Base-by-base conservation (phyloP, 2,113 vertebrate species). In the Rhinolophus sinicus region DNA sequence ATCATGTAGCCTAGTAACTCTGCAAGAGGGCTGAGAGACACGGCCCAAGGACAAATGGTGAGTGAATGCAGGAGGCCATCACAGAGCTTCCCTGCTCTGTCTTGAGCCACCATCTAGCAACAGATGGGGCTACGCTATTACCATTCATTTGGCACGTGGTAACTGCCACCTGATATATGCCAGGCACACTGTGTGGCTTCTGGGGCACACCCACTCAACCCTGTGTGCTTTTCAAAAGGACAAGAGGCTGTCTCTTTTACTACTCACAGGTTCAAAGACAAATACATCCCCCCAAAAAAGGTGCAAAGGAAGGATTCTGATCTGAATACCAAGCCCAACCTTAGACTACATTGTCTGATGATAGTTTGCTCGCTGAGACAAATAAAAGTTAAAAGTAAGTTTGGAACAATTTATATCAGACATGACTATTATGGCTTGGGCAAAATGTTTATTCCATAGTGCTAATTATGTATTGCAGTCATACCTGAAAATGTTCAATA, bases 111-210 rank as follows among this genome's bases (percentile, higher is more conserved):
- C 22, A 62, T 35, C 38, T n/a, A 1, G 24, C 28, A 24, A 28
- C 6, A 52, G 19, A 65, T 1, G 21, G 5, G 6, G n/a, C 44
- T 10, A 1, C 1, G 14, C n/a, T 4, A 5, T 18, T 8, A 16
- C 4, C 10, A 8, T 40, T 38, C n/a, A 35, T 10, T 83, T 1
- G 2, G 2, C 28, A 35, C 40, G 12, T 33, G 1, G 8, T 26
- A 5, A 4, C 1, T 35, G 72, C 13, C 10, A 16, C 26, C 52
- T 40, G 2, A 50, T 13, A 13, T 13, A 16, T 50, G 33, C 4
- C 30, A 14, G 70, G 35, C 21, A 11, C 21, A 11, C 60, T 2
- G 54, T 16, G 65, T 81, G 21, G 69, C 52, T 21, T 76, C 60
- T 30, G 62, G 82, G 50, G 40, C 1, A 10, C 14, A 40, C 26